Conservation (phyloP, 2,888 invertebrate genomes). For the Pristionchus mayeri region DNA sequence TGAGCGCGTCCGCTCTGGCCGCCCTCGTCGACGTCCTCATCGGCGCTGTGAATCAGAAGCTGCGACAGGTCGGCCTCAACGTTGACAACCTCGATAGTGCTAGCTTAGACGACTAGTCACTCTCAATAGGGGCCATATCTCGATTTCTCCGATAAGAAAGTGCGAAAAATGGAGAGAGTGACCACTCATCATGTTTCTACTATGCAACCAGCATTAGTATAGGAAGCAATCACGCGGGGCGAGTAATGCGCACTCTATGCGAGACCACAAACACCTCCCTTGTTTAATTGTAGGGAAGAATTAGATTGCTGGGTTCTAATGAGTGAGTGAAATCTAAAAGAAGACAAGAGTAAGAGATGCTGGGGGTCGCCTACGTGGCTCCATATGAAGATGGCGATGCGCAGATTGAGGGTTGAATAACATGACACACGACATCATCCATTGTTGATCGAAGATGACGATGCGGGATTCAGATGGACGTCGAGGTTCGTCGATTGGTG, state of each 20-base stretch:
- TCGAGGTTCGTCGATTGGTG: background rate
- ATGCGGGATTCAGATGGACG: background rate
- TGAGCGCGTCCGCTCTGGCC: background rate
- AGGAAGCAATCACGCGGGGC: background rate
- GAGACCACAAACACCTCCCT: conserved; percentile 15
- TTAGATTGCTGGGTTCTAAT: background rate
- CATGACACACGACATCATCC: background rate
- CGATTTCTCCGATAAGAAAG: too few relatives aligned
- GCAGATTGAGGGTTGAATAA: too few relatives aligned
- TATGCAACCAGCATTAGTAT: background rate
- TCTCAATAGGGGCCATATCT: too few relatives aligned
- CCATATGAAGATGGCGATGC: too few relatives aligned
- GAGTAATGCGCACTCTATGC: conserved; percentile 13
- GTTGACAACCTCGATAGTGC: too few relatives aligned
- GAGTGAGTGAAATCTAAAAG: background rate
- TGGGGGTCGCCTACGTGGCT: too few relatives aligned
- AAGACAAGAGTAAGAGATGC: background rate
- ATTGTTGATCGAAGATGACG: background rate
- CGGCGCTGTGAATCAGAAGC: background rate
- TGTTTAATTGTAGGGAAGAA: background rate
- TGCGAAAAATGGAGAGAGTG: too few relatives aligned
- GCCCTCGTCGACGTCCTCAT: background rate
- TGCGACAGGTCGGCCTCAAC: background rate
- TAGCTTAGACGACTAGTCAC: too few relatives aligned
- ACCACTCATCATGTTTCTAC: too few relatives aligned